Conservation (phyloP, 2,888 invertebrate genomes). For the Nymphalis polychloros region DNA sequence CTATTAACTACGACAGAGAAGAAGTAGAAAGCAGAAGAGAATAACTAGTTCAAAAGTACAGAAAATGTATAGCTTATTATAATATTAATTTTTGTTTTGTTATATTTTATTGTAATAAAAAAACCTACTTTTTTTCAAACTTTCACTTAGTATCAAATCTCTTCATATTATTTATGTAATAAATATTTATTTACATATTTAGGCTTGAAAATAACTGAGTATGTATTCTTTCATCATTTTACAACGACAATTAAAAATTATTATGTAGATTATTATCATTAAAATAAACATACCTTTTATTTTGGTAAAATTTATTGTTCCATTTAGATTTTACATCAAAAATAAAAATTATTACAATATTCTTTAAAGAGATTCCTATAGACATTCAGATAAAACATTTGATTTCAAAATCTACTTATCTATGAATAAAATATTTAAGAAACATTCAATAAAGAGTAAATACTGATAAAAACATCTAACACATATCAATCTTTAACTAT, state of each 20-base stretch:
- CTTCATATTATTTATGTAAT: too few species aligned
- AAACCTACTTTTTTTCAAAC: too few species aligned
- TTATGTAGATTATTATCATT: background rate
- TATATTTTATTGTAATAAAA: too few species aligned
- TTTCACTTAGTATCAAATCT: too few species aligned
- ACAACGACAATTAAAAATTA: too few species aligned
- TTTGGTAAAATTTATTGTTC: constrained; percentile 64
- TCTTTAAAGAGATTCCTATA: constrained; percentile 55
- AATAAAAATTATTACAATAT: constrained; percentile 58
- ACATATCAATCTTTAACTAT: constrained; percentile 59
- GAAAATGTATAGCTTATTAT: too few species aligned
- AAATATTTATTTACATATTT: too few species aligned
- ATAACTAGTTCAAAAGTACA: too few species aligned
- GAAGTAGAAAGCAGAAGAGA: too few species aligned
- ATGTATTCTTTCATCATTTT: background rate
- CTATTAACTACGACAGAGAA: too few species aligned
- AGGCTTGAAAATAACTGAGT: background rate
- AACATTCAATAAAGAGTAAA: constrained; percentile 59
- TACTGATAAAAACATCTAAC: constrained; percentile 75
- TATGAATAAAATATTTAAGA: constrained; percentile 60
- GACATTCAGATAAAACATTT: constrained; percentile 58
- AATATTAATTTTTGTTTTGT: too few species aligned
- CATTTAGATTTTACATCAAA: constrained; percentile 66
- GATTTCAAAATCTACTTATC: constrained; percentile 62
- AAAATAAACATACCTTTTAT: constrained; percentile 28